Evolutionary conservation across 2,113 vertebrate genomes (phyloP).

Genomic region (Cinclus cinclus): DNA sequence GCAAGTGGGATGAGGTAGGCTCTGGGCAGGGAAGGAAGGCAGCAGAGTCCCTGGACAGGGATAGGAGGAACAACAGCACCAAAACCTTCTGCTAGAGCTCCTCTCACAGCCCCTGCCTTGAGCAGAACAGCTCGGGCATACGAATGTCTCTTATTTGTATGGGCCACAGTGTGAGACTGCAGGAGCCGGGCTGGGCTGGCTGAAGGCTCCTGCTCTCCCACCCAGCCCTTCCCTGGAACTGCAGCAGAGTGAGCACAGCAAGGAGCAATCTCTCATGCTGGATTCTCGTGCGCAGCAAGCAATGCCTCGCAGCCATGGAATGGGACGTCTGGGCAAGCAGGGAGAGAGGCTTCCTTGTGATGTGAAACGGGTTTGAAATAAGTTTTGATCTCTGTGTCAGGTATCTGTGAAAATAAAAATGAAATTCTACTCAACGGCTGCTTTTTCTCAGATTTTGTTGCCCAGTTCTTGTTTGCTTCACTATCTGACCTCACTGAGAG

Average conservation of each 20-base stretch:
- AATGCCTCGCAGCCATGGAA: not conserved
- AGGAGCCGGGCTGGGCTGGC: not conserved
- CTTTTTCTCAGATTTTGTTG: not conserved
- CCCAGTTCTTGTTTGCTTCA: not conserved
- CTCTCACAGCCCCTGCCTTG: not conserved
- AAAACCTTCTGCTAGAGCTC: not conserved
- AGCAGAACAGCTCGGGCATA: fast-evolving
- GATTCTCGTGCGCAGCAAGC: not conserved
- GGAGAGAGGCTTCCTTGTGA: not conserved
- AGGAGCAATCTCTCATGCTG: not conserved
- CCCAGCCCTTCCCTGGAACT: not conserved
- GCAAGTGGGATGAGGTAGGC: not conserved
- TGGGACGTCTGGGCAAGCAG: fast-evolving
- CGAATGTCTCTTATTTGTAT: not conserved
- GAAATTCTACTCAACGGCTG: not conserved
- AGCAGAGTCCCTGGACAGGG: not conserved
- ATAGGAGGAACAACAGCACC: fast-evolving
- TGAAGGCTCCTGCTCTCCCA: not conserved
- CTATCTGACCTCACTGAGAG: not conserved
- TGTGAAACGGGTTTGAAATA: not conserved
- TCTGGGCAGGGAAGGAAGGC: not conserved
- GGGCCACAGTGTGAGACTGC: fast-evolving
- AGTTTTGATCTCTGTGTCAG: not conserved
- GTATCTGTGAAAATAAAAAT: not conserved
- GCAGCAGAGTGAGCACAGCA: not conserved